Evolutionary conservation across 2,888 invertebrate species (phyloP), one percentile per base, ranked within the genome.

Genomic region (Apocheima hispidaria): DNA sequence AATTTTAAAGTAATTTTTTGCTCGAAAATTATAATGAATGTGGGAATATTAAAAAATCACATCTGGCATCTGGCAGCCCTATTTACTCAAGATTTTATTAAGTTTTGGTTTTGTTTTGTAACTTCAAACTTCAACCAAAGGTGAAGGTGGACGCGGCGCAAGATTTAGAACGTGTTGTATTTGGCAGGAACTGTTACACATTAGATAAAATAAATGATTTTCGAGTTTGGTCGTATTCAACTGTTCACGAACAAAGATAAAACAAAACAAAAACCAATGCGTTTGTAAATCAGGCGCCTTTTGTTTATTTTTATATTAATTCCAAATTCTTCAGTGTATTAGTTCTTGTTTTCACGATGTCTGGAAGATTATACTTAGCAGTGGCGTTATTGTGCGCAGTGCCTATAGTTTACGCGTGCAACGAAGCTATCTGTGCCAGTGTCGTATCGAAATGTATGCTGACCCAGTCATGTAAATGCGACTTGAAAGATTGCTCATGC

Each of bases 401-500:
- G 60, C 88, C 90, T 1, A 84, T 92, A 73, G 78, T 86, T 35
- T 90, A 89, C 69, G 90, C 92, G 21, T 99, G 99, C 86, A 98
- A 99, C 84, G 98, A 99, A 91, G 97, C 98, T 26, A 96, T 98
- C 57, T 99, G 99, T 91, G 99, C 97, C 20, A 98, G 98, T 79
- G 96, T 98, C 55, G 99, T 99, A 50, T 98, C 98, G 80, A 99
- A 99, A 90, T 99, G 99, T 87, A 96, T 99, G 95, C 93, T 99
- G 67, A 98, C 98, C 12, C 97, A 98, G 84, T 97, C 98, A 51
- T 99, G 99, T 92, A 98, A 98, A 86, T 99, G 99, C 88, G 98
- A 99, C 84, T 93, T 98, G 75, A 96, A 95, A 79, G 97, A 97
- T 83, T 98, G 98, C 82, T 96, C 97, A n/a, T 99, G 98, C 83